phyloP scores from a whole-genome alignment of 1,140 invertebrate genomes.

The Polypedilum pembai region DNA sequence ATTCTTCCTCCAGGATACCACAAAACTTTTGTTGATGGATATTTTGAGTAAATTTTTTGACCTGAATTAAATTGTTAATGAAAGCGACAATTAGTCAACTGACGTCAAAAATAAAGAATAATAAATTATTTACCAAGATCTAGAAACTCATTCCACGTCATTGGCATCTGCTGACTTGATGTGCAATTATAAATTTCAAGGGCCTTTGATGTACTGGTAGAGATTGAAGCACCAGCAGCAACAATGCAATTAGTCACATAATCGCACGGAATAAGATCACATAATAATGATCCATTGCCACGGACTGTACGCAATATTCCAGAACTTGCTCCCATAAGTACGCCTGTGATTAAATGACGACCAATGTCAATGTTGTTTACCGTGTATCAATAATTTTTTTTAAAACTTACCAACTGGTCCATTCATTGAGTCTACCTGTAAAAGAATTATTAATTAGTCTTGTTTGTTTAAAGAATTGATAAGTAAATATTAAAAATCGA shows the following conservation, averaged over 20 bases:
- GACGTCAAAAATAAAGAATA: background rate
- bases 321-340: conserved; percentile 56
- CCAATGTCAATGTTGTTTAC: background rate
- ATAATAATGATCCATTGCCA: conserved; percentile 40
- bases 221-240: conserved; percentile 52
- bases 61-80: background rate
- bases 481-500: too few species aligned
- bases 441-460: too few species aligned
- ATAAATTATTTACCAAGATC: conserved; percentile 42
- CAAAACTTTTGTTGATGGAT: conserved; percentile 46
- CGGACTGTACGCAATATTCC: conserved; percentile 59
- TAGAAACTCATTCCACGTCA: conserved; percentile 58
- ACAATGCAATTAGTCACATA: conserved; percentile 57
- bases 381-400: background rate
- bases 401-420: background rate
- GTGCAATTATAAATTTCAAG: conserved; percentile 43
- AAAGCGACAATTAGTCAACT: background rate
- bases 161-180: conserved; percentile 41
- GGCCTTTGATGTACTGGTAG: conserved; percentile 36
- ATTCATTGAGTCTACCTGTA: background rate
- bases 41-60: conserved; percentile 38
- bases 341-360: conserved; percentile 50
- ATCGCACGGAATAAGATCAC: conserved; percentile 61
- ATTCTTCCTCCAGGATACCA: conserved; percentile 58
- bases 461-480: too few species aligned